Evolutionary conservation across 2,113 vertebrate genomes (phyloP).

Genomic region (Apistogramma diplotaenia): DNA sequence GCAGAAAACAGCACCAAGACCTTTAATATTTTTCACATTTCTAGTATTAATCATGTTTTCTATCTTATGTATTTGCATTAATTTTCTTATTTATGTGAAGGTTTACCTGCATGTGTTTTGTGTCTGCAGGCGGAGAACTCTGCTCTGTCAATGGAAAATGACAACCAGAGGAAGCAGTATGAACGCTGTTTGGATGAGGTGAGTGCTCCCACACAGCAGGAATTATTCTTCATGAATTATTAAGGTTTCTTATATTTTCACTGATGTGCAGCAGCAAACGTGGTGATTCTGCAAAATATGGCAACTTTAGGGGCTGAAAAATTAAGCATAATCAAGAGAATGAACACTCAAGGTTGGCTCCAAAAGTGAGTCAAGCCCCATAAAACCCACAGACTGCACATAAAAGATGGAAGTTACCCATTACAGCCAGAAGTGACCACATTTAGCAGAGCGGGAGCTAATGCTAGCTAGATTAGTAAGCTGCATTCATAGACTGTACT

Average conservation of each 20-base stretch:
- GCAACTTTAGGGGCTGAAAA: not conserved
- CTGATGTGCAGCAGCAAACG: not conserved
- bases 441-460: not conserved
- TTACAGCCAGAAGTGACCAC: not conserved
- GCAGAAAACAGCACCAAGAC: not conserved
- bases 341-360: too few species aligned
- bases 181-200: constrained; percentile 93
- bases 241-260: not conserved
- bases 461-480: not conserved
- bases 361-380: not conserved
- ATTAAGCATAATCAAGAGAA: fast-evolving
- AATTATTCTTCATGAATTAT: not conserved
- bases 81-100: not conserved
- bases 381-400: not conserved
- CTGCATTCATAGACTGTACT: not conserved
- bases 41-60: not conserved
- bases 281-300: not conserved
- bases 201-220: constrained; percentile 38
- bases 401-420: not conserved
- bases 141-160: constrained; percentile 87
- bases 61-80: not conserved
- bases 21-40: not conserved
- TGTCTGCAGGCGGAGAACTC: constrained; percentile 86
- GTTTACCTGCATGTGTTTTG: not conserved
- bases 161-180: constrained; percentile 92